Conservation (phyloP, 2,797 vertebrate species). For the Bucorvus abyssinicus region DNA sequence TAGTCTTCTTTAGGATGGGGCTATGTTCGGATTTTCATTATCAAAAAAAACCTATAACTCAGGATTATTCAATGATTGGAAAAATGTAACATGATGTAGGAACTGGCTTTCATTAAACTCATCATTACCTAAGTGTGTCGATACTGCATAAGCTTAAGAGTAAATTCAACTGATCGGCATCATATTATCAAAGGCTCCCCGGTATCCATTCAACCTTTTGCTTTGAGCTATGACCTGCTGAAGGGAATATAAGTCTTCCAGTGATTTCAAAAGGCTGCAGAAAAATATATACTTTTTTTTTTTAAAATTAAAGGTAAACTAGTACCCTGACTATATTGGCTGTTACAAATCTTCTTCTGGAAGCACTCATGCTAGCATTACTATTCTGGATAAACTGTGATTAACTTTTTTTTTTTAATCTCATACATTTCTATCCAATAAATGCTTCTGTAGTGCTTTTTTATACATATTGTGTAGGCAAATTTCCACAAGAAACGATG, state of each 20-base stretch:
- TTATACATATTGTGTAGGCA: not conserved
- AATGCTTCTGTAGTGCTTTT: not conserved
- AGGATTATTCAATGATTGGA: not conserved
- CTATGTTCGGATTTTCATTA: not conserved
- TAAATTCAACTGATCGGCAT: not conserved
- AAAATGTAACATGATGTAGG: not conserved
- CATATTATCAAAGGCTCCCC: not conserved
- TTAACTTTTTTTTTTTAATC: not conserved
- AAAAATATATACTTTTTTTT: not conserved
- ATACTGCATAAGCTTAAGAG: not conserved
- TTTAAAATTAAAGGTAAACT: not conserved
- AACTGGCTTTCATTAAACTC: not conserved
- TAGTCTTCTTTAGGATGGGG: not conserved
- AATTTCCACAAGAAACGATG: not conserved
- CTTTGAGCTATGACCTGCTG: not conserved
- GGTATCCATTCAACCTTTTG: not conserved
- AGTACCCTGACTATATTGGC: not conserved
- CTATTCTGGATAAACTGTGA: not conserved
- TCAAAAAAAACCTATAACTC: not conserved
- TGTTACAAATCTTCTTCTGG: not conserved
- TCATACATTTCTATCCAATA: not conserved
- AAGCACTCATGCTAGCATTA: not conserved
- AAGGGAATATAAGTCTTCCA: not conserved
- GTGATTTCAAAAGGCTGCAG: not conserved
- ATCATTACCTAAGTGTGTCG: not conserved